phyloP scores from a whole-genome alignment of 1,140 invertebrate genomes.

The Anastrepha obliqua region DNA sequence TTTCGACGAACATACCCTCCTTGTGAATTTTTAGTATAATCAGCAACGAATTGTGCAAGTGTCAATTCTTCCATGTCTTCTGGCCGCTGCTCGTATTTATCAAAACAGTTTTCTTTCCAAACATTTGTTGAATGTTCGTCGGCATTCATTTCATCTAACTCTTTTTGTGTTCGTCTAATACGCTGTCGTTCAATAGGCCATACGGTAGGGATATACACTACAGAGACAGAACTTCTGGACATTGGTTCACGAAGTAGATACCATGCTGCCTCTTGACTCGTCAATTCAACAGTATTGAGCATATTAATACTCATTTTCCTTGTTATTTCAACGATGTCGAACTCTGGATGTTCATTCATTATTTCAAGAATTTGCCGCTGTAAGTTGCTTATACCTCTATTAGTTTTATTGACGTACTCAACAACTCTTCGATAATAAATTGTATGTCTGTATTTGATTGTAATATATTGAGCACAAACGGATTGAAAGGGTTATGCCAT shows the following conservation, averaged over 20 bases:
- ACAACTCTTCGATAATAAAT: constrained; percentile 72
- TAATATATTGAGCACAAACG: constrained; percentile 63
- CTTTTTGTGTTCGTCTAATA: constrained; percentile 5
- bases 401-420: constrained; percentile 63
- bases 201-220: not conserved
- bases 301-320: constrained; percentile 63
- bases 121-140: not conserved
- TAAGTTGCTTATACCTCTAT: constrained; percentile 68
- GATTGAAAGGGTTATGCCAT: constrained; percentile 70
- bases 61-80: not conserved
- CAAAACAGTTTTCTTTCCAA: not conserved
- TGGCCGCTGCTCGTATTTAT: not conserved
- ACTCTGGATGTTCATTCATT: too few species aligned
- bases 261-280: constrained; percentile 68
- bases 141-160: not conserved
- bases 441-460: constrained; percentile 73
- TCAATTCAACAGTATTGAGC: constrained; percentile 62
- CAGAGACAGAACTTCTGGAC: constrained; percentile 61
- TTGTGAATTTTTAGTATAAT: too few species aligned
- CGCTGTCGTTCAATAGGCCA: not conserved
- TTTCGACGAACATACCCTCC: too few species aligned
- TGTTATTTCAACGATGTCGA: too few species aligned
- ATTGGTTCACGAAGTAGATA: constrained; percentile 66
- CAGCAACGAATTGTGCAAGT: too few species aligned
- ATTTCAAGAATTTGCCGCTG: constrained; percentile 67